Percentiles rank a stretch among this genome's conserved stretches.
phyloP scores from a whole-genome alignment of 2,113 vertebrate genomes.

The Megalops atlanticus region DNA sequence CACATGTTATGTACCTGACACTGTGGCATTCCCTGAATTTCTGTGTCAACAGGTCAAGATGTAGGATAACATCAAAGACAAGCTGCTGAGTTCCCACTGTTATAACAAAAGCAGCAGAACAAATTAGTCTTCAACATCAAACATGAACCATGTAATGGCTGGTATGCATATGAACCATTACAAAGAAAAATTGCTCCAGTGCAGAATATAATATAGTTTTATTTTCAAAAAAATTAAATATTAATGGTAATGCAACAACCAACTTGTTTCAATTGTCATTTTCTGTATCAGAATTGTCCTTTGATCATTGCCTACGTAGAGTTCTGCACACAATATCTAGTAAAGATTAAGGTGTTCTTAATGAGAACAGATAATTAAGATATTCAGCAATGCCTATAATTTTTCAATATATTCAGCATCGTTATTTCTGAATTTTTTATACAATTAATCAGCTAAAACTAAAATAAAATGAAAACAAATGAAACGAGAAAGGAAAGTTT shows the following conservation, averaged over 20 bases:
- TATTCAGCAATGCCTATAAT: too few species aligned
- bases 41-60: conserved; percentile 11
- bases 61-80: conserved; percentile 35
- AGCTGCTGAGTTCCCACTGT: conserved; percentile 43
- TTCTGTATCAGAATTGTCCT: not conserved
- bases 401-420: too few species aligned
- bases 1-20: not conserved
- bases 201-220: not conserved
- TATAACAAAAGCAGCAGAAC: conserved; percentile 55
- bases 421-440: too few species aligned
- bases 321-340: too few species aligned
- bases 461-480: too few species aligned
- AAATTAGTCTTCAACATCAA: conserved; percentile 59
- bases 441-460: too few species aligned
- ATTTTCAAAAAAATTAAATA: conserved; percentile 14
- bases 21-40: not conserved
- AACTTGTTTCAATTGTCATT: not conserved
- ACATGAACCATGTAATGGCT: conserved; percentile 53
- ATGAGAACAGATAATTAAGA: too few species aligned
- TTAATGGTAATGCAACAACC: not conserved
- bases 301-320: too few species aligned
- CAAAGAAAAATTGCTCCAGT: conserved; percentile 20
- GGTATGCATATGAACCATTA: conserved; percentile 46
- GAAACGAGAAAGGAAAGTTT: too few species aligned
- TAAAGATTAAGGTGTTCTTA: too few species aligned